phyloP scores from a whole-genome alignment of 2,797 vertebrate genomes.

The Scolopax bukidnonensis region DNA sequence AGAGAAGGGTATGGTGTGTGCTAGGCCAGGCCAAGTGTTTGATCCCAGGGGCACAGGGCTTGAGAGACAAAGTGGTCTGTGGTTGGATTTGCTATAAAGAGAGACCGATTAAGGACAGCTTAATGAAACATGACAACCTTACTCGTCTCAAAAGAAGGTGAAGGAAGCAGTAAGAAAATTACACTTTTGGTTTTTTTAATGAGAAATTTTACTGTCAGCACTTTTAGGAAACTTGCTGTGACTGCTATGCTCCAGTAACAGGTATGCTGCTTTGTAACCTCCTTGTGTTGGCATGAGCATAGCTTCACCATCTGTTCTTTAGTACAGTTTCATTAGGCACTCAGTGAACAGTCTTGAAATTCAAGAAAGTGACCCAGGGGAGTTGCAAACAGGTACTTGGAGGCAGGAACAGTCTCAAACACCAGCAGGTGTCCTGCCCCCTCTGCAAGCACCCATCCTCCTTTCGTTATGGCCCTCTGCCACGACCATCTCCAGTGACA shows the following conservation, averaged over 20 bases:
- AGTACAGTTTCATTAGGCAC: not conserved
- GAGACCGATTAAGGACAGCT: not conserved
- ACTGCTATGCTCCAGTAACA: not conserved
- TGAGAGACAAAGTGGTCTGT: not conserved
- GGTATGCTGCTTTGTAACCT: not conserved
- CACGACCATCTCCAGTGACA: no score
- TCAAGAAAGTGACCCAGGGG: not conserved
- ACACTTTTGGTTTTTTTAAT: not conserved
- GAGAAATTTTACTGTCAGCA: not conserved
- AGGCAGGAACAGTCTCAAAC: not conserved
- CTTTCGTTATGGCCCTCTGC: not conserved
- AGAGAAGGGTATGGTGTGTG: not conserved
- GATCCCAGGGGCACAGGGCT: not conserved
- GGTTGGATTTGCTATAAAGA: not conserved
- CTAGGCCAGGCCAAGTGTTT: not conserved
- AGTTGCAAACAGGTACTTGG: not conserved
- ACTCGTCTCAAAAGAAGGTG: not conserved
- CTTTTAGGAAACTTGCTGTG: not conserved
- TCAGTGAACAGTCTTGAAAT: not conserved
- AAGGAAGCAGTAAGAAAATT: not conserved
- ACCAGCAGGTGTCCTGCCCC: not conserved
- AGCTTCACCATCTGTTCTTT: not conserved
- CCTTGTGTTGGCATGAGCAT: fast-evolving
- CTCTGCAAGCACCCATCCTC: not conserved
- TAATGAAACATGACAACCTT: not conserved